Evolutionary conservation across 2,797 vertebrate genomes (phyloP).

Genomic region (Phoeniculus purpureus): DNA sequence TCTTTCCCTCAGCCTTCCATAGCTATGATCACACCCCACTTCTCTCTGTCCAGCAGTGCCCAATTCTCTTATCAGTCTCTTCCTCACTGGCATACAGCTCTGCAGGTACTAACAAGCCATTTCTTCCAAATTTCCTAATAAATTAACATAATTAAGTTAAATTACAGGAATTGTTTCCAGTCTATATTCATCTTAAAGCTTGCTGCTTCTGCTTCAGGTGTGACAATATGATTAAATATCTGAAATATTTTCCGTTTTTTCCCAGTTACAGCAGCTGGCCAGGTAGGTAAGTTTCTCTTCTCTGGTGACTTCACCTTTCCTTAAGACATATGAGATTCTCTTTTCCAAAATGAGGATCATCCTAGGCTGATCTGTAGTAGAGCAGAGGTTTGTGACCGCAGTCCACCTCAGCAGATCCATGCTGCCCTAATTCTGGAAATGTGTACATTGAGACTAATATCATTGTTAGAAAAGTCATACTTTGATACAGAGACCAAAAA

Average conservation of each 20-base stretch:
- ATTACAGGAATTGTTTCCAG: background rate
- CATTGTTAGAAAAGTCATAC: slow-evolving; percentile 46
- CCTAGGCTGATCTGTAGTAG: background rate
- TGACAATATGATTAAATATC: background rate
- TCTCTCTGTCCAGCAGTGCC: background rate
- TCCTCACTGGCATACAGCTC: background rate
- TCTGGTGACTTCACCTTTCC: background rate
- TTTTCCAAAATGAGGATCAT: background rate
- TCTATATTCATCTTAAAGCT: background rate
- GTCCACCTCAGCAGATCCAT: background rate
- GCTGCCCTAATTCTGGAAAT: background rate
- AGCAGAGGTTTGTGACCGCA: background rate
- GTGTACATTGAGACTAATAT: slow-evolving; percentile 8
- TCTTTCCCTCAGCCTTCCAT: background rate
- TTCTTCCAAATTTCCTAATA: background rate
- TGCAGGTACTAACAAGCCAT: background rate
- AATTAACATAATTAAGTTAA: background rate
- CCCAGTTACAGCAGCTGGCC: background rate
- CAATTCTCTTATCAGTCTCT: background rate
- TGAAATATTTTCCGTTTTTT: background rate
- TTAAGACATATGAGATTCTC: background rate
- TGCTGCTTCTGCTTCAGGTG: background rate
- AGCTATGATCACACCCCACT: background rate
- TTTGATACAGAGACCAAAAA: slow-evolving; percentile 42
- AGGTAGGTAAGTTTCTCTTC: background rate